Base-by-base conservation (phyloP, 1,140 invertebrate species). In the Holotrichia oblita region DNA sequence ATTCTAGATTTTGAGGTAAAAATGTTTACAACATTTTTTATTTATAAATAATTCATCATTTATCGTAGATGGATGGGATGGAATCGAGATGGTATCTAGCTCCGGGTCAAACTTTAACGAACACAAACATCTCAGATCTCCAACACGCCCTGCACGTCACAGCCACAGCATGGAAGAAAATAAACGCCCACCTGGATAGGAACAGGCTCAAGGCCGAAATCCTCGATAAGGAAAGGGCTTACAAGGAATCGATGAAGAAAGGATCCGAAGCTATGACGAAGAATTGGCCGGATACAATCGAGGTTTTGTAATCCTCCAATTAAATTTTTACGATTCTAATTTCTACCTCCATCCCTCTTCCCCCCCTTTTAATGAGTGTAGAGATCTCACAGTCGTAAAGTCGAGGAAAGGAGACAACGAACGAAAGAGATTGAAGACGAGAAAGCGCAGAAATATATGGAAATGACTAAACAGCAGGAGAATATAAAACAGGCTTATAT, bases 201-300 rank as follows among this genome's bases (percentile, higher is more conserved):
- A 83, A 81, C 64, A 81, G 81, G 55, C 9, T 82, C 0, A 79
- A 79, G 6, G 80, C 81, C 73, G 81, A 85, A 78, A 78, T 79
- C 17, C 73, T 81, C 0, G 83, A 84, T 9, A 80, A 79, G 64
- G 81, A 84, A 77, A 72, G 77, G 9, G 81, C 79, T 9, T 76
- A 83, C 9, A 83, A 78, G 41, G 72, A 77, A 76, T 81, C 83
- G 64, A 48, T 85, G 40, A 81, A 83, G 42, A 80, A 85, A 34
- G 81, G 81, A 10, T 83, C 82, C 12, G 81, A 83, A 72, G 75
- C 76, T 20, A 84, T 85, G 83, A 85, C 82, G 2, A 80, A 81
- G 80, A 77, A 81, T 40, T 85, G 84, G 83, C 79, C 78, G 44
- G 83, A 85, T 76, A 83, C 82, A 0, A 78, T 85, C 22, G 81